Conservation (phyloP, 2,797 vertebrate genomes). For the Enteromius fasciolatus region DNA sequence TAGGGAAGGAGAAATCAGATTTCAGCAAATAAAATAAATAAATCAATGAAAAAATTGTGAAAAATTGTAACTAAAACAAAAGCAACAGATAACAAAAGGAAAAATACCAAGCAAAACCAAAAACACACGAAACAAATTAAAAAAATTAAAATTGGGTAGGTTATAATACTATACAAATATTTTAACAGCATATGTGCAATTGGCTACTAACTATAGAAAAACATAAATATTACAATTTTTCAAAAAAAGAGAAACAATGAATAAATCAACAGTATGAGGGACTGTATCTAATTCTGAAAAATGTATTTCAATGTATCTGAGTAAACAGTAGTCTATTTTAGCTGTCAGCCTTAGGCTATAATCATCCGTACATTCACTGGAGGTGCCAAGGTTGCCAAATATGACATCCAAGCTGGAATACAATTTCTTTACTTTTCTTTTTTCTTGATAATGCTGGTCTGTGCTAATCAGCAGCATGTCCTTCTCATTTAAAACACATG, state of each 20-base stretch:
- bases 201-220: not conserved
- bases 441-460: not conserved
- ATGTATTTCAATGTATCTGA: not conserved
- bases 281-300: constrained; percentile 10
- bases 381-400: constrained; percentile 6
- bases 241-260: constrained; percentile 8
- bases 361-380: constrained; percentile 10
- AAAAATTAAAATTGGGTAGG: not conserved
- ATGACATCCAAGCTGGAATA: constrained; percentile 7
- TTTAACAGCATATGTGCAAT: not conserved
- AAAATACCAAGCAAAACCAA: not conserved
- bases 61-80: not conserved
- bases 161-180: not conserved
- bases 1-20: not conserved
- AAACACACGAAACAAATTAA: not conserved
- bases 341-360: constrained; percentile 10
- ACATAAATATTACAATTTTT: not conserved
- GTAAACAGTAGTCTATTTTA: constrained; percentile 20
- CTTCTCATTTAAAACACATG: constrained; percentile 32
- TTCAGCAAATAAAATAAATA: not conserved
- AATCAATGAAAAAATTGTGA: not conserved
- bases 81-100: no score
- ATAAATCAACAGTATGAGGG: not conserved
- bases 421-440: constrained; percentile 26
- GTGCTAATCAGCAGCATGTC: constrained; percentile 40